Evolutionary conservation across 2,797 vertebrate genomes (phyloP).

Genomic region (Limosa lapponica): DNA sequence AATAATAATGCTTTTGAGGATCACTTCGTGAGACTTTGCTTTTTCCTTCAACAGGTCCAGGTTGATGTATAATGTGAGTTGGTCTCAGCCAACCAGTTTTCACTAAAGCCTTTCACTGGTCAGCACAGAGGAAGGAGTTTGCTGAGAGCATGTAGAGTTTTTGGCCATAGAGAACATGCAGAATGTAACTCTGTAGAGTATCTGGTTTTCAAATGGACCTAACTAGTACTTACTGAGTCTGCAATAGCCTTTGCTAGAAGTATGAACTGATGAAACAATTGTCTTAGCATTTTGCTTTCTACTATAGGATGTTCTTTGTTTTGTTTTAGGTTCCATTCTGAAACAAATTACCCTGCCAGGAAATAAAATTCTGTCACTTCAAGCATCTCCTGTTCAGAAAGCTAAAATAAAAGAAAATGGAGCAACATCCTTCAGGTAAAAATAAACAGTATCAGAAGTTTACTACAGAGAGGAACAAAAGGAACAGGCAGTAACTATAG

Average conservation of each 20-base stretch:
- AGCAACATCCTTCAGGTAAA: slow-evolving; percentile 80
- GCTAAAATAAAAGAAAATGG: slow-evolving; percentile 77
- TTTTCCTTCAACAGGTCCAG: neutral
- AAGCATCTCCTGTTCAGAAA: slow-evolving; percentile 74
- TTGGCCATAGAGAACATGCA: neutral
- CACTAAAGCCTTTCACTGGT: neutral
- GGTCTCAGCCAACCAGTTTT: neutral
- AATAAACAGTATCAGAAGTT: slow-evolving; percentile 43
- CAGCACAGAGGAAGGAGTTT: neutral
- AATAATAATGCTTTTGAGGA: neutral
- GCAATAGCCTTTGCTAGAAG: neutral
- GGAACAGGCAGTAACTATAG: neutral
- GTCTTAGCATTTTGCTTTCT: slow-evolving; percentile 45
- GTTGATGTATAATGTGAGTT: neutral
- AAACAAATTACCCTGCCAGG: slow-evolving; percentile 80
- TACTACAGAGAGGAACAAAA: slow-evolving; percentile 23
- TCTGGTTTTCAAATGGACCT: neutral
- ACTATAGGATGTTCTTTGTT: slow-evolving; percentile 11
- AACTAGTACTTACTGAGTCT: neutral
- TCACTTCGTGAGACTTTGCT: neutral
- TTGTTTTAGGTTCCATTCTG: slow-evolving; percentile 78
- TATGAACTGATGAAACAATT: slow-evolving; percentile 10
- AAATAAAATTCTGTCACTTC: slow-evolving; percentile 80
- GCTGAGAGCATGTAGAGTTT: neutral
- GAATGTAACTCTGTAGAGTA: neutral